Evolutionary conservation across 2,797 vertebrate species (phyloP), one percentile per base, ranked within the genome.

Genomic region (Thunnus albacares): DNA sequence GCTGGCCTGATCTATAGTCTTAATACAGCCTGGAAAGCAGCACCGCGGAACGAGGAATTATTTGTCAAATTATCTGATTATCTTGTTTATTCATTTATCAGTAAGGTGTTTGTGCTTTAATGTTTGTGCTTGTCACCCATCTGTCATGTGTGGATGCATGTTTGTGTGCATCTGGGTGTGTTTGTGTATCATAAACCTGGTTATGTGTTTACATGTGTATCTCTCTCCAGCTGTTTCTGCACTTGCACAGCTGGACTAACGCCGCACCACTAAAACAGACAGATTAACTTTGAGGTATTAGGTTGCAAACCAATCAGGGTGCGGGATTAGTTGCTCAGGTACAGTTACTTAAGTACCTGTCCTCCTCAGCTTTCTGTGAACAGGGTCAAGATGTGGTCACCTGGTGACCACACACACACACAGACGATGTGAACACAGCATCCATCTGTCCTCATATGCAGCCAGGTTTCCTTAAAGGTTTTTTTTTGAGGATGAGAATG

Each of bases 301-400:
- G 43, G 86, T 95, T 94, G 75, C 94, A 85, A 64, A 77, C 87
- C 88, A 94, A 92, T 94, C 90, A 90, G 82, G 72, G 58, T 55
- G 33, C 73, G 73, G 92, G 93, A 93, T 95, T 94, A 94, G 89
- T 73, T 65, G 79, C 79, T 63, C 88, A 90, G 92, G 93, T 94
- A 88, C 83, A 83, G 88, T 93, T 90, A 90, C 88, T 87, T 85
- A 82, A 90, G 80, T 81, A 87, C 85, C 79, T 86, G 84, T 77
- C 61, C 64, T 71, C 61, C 89, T 82, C 80, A 69, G 74, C 60
- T 88, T 87, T 78, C 79, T 76, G 61, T 52, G 71, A 72, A 80
- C 59, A 59, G 82, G 89, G 90, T 92, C 89, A 88, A 71, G 61
- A 80, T 65, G 47, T 43, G 81, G 87, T 91, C 89, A 92, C 71